phyloP scores from a whole-genome alignment of 1,140 invertebrate species.

The Eumaeus atala region DNA sequence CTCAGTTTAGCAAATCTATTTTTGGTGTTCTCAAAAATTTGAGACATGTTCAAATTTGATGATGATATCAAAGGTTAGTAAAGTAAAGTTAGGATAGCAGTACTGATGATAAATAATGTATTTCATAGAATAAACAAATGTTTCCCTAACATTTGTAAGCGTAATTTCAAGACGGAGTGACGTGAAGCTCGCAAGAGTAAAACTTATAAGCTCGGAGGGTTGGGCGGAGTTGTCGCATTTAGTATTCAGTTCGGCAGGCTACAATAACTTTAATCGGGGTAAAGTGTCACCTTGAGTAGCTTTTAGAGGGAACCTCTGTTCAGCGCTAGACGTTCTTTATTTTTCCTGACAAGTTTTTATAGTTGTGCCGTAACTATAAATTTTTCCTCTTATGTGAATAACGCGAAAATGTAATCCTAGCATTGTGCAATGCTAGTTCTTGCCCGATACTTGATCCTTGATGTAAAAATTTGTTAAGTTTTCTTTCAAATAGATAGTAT shows the following conservation, averaged over 20 bases:
- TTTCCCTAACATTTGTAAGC: no score
- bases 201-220: conserved; percentile 18
- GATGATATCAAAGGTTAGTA: no score
- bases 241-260: conserved; percentile 67
- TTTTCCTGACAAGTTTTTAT: conserved; percentile 52
- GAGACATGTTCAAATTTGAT: no score
- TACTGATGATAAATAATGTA: no score
- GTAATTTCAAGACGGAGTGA: conserved; percentile 5
- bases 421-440: not conserved
- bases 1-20: no score
- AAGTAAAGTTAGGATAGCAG: no score
- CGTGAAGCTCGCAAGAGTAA: conserved; percentile 9
- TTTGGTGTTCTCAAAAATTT: no score
- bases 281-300: conserved; percentile 70
- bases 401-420: conserved; percentile 36
- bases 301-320: conserved; percentile 65
- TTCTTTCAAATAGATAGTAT: no score
- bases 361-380: not conserved
- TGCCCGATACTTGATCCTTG: no score
- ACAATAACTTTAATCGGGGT: conserved; percentile 70
- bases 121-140: no score
- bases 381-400: conserved; percentile 11
- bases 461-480: no score
- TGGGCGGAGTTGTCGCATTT: conserved; percentile 45
- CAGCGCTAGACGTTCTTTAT: conserved; percentile 53